phyloP scores from a whole-genome alignment of 2,888 invertebrate genomes.

The Oscheius myriophilus region DNA sequence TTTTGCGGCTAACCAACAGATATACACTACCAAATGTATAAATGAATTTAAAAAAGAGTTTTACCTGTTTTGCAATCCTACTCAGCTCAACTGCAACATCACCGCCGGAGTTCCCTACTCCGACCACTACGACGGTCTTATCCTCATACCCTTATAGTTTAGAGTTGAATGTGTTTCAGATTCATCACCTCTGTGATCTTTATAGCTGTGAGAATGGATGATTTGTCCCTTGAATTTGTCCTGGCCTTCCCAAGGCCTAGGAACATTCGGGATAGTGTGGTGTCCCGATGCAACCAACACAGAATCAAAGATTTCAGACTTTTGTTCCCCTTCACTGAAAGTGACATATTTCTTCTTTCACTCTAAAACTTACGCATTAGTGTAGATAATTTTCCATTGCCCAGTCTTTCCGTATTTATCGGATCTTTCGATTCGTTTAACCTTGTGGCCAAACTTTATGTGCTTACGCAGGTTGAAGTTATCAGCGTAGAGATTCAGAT shows the following conservation, averaged over 20 bases:
- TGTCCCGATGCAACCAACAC: conserved; percentile 75
- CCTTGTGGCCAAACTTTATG: conserved; percentile 61
- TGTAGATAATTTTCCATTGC: conserved; percentile 67
- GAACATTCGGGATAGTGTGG: conserved; percentile 72
- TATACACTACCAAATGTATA: no score
- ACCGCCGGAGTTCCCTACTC: conserved; percentile 73
- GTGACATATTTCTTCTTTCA: no score
- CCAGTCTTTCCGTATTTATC: conserved; percentile 69
- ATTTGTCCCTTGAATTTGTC: conserved; percentile 58
- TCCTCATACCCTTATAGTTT: conserved; percentile 70
- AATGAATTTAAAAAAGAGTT: no score
- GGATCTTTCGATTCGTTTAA: conserved; percentile 58
- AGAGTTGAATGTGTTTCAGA: no score
- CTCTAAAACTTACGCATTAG: conserved; percentile 32
- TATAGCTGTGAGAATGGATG: conserved; percentile 69
- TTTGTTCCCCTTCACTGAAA: conserved; percentile 41
- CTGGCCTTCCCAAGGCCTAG: conserved; percentile 63
- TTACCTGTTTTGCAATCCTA: conserved; percentile 71
- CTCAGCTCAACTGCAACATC: conserved; percentile 74
- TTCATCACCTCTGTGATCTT: conserved; percentile 53
- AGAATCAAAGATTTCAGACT: conserved; percentile 71
- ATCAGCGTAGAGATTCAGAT: conserved; percentile 64
- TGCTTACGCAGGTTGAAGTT: conserved; percentile 61
- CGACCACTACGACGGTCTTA: conserved; percentile 72
- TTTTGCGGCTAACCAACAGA: no score